A percentile compares a stretch with the other conserved stretches of the same genome.
phyloP scores from a whole-genome alignment of 2,797 vertebrate genomes.

The Melanotaenia nigrans region DNA sequence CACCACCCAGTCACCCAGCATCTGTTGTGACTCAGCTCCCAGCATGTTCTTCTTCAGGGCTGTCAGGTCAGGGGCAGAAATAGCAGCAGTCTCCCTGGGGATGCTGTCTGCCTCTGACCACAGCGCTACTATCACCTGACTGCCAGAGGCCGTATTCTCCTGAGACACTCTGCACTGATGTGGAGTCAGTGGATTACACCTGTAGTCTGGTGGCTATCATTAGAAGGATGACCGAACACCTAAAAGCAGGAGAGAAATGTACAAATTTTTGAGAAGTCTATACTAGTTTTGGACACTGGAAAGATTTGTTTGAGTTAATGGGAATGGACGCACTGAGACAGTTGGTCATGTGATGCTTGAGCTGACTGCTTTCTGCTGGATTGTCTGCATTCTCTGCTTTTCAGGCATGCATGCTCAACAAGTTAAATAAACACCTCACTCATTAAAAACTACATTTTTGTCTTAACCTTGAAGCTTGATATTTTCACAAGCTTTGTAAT shows the following conservation, averaged over 20 bases:
- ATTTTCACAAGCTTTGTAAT: neutral
- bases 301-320: conserved; percentile 39
- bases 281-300: conserved; percentile 48
- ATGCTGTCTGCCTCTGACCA: conserved; percentile 51
- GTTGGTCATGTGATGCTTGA: conserved; percentile 50
- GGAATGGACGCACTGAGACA: conserved; percentile 42
- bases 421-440: conserved; percentile 9
- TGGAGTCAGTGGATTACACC: conserved; percentile 64
- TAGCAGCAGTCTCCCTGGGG: conserved; percentile 62
- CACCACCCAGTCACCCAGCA: conserved; percentile 58
- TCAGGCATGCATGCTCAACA: conserved; percentile 1
- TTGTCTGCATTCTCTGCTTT: neutral
- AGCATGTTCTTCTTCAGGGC: conserved; percentile 43
- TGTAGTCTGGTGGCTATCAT: conserved; percentile 64
- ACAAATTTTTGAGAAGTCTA: conserved; percentile 26
- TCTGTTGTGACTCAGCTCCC: conserved; percentile 69
- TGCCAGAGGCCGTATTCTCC: conserved; percentile 50
- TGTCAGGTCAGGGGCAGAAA: conserved; percentile 70
- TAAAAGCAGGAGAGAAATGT: conserved; percentile 27
- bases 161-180: conserved; percentile 37
- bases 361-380: conserved; percentile 25
- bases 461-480: neutral
- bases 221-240: conserved; percentile 61
- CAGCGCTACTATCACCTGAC: conserved; percentile 60
- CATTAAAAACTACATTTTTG: neutral